A percentile compares a stretch with the other conserved stretches of the same genome.
Evolutionary conservation across 1,140 invertebrate genomes (phyloP).

Genomic region (Eumeta japonica): DNA sequence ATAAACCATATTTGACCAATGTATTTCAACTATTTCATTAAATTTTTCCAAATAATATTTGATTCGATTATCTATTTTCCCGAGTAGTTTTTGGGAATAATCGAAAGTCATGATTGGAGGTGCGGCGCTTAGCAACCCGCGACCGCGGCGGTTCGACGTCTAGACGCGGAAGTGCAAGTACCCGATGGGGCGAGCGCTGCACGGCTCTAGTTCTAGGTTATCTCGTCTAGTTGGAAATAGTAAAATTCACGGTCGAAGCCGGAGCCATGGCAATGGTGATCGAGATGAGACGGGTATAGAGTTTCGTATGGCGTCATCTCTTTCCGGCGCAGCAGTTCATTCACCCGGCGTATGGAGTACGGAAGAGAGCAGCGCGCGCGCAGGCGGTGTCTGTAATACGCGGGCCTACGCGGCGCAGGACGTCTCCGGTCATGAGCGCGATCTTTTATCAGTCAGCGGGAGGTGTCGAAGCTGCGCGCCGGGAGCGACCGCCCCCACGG

Average conservation of each 20-base stretch:
- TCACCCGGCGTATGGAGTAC: conserved; percentile 43
- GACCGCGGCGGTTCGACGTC: too few species aligned
- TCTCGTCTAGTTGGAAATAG: conserved; percentile 31
- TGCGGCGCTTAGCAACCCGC: too few species aligned
- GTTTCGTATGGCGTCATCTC: conserved; percentile 20
- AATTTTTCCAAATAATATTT: too few species aligned
- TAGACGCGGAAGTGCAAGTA: too few species aligned
- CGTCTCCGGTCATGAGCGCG: conserved; percentile 44
- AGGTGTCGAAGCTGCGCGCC: conserved; percentile 42
- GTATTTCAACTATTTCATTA: too few species aligned
- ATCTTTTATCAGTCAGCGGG: conserved; percentile 50
- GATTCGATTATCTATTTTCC: too few species aligned
- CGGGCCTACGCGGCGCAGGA: too few species aligned
- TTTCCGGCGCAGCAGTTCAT: conserved; percentile 45
- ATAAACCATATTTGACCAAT: too few species aligned
- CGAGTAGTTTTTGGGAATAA: too few species aligned
- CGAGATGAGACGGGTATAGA: conserved; percentile 11
- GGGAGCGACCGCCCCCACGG: conserved; percentile 19
- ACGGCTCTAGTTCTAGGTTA: conserved; percentile 40
- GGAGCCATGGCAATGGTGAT: conserved; percentile 44
- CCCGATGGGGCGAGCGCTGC: too few species aligned
- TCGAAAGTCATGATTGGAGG: too few species aligned
- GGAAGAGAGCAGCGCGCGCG: background rate
- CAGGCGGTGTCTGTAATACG: background rate
- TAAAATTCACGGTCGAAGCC: conserved; percentile 23